phyloP scores from a whole-genome alignment of 2,888 invertebrate species.

The Cyaniris semiargus region DNA sequence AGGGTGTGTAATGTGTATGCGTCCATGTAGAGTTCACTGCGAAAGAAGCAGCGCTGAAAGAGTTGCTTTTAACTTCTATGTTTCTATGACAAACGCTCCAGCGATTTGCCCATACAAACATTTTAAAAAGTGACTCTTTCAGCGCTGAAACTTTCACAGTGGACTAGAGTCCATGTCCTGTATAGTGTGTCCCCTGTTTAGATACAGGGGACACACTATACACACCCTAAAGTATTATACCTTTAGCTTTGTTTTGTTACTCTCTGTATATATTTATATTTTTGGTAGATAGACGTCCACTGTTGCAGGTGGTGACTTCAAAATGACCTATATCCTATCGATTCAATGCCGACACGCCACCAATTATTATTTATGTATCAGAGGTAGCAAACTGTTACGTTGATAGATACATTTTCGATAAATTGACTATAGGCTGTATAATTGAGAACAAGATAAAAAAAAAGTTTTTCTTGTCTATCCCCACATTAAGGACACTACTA shows the following conservation, averaged over 20 bases:
- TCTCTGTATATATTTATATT: background rate
- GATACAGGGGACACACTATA: background rate
- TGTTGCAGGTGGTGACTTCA: constrained; percentile 46
- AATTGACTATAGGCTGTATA: background rate
- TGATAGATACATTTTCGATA: background rate
- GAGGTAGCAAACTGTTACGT: constrained; percentile 42
- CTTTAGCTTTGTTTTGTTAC: background rate
- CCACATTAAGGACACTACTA: no score
- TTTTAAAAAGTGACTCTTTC: no score
- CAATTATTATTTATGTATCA: constrained; percentile 66
- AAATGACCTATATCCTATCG: constrained; percentile 66
- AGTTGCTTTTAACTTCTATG: no score
- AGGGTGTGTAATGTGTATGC: no score
- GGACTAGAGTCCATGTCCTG: no score
- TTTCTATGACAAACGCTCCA: no score
- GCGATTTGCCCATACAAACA: no score
- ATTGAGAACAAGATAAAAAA: background rate
- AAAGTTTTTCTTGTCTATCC: no score
- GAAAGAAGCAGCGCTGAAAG: no score
- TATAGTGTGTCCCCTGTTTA: no score
- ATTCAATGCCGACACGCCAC: constrained; percentile 53
- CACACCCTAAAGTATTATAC: background rate
- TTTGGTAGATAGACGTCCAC: constrained; percentile 28
- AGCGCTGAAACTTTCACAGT: no score
- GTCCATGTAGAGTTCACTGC: no score